Percentiles rank a stretch among this genome's conserved stretches.
These are phyloP conservation scores for Takifugu bimaculatus DNA, from an alignment of 2,113 vertebrate species.

Conservation along the genomic window DNA sequence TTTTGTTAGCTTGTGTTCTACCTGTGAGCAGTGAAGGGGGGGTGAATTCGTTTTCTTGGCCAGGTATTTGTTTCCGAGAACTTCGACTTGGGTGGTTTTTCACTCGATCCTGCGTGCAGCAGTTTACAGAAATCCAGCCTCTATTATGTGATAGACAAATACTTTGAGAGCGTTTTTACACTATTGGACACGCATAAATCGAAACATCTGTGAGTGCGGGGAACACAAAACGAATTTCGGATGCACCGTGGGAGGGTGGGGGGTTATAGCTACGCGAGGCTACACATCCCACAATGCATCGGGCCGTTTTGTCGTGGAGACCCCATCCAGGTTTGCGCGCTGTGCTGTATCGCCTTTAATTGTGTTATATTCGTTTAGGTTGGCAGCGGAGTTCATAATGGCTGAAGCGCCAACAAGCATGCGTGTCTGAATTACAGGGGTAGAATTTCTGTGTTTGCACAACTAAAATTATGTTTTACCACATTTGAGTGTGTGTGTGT, in stretches of 20 bases:
- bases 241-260: too few relatives aligned
- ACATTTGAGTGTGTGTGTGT: background rate
- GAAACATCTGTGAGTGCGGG: background rate
- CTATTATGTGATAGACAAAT: background rate
- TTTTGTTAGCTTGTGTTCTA: conserved; percentile 61
- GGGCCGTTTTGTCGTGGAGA: too few relatives aligned
- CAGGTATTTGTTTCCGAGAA: conserved; percentile 42
- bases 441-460: background rate
- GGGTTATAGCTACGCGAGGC: too few relatives aligned
- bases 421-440: background rate
- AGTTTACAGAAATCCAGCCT: background rate
- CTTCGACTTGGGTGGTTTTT: conserved; percentile 55
- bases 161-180: background rate
- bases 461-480: background rate
- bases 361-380: too few relatives aligned
- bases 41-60: conserved; percentile 50
- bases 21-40: conserved; percentile 49
- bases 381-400: too few relatives aligned
- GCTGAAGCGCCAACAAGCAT: background rate
- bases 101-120: conserved; percentile 26
- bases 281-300: too few relatives aligned
- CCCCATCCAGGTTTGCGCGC: too few relatives aligned
- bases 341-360: too few relatives aligned
- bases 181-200: background rate
- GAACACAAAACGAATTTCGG: too few relatives aligned